phyloP scores from a whole-genome alignment of 2,888 invertebrate genomes.

The Cataglyphis livida region DNA sequence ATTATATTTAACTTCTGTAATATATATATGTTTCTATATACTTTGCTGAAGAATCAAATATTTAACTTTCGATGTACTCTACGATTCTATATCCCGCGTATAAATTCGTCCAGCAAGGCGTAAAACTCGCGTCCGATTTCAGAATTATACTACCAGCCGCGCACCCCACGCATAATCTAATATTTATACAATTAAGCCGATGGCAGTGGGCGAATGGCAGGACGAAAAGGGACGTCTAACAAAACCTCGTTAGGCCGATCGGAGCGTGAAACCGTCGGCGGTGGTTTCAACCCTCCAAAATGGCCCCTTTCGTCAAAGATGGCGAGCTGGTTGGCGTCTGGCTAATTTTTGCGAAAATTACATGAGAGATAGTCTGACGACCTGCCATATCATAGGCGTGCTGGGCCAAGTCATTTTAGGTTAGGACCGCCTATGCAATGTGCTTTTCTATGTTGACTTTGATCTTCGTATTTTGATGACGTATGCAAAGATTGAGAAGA shows the following conservation, averaged over 20 bases:
- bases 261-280: slow-evolving; percentile 82
- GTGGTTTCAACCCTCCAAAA: slow-evolving; percentile 79
- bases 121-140: slow-evolving; percentile 56
- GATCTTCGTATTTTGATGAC: neutral
- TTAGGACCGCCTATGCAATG: slow-evolving; percentile 9
- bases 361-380: slow-evolving; percentile 46
- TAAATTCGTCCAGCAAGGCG: slow-evolving; percentile 30
- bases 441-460: neutral
- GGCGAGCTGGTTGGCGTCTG: slow-evolving; percentile 73
- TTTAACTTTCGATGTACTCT: slow-evolving; percentile 30
- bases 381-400: neutral
- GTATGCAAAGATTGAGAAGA: neutral
- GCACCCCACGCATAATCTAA: slow-evolving; percentile 80
- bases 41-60: slow-evolving; percentile 14
- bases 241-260: slow-evolving; percentile 82
- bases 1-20: neutral
- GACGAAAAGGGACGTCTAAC: slow-evolving; percentile 69
- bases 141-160: slow-evolving; percentile 63
- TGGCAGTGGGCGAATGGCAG: slow-evolving; percentile 69
- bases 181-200: slow-evolving; percentile 84
- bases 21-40: neutral
- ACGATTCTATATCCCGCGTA: slow-evolving; percentile 30
- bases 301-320: slow-evolving; percentile 77
- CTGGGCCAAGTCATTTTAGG: slow-evolving; percentile 18
- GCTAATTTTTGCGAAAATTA: slow-evolving; percentile 79